Evolutionary conservation across 2,797 vertebrate genomes (phyloP), one percentile per base, ranked within the genome.

Genomic region (Hydrolagus colliei): DNA sequence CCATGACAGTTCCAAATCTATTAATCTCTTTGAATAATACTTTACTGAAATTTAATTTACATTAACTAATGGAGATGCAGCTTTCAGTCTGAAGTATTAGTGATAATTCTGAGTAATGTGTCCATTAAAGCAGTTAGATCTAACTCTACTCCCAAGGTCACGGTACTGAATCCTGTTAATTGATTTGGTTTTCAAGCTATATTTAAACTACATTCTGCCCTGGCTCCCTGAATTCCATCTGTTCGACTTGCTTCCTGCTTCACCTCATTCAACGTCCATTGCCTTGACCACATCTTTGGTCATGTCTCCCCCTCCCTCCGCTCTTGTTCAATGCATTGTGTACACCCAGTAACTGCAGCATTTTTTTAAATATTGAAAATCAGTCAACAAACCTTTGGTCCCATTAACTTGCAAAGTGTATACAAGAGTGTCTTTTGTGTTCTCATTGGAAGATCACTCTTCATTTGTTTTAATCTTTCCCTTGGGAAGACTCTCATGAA

Each of bases 401-500:
- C 98, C 0, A 96, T 97, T 84, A 98, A 93, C 87, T 95, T 98
- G 94, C 96, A 99, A 27, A 99, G 93, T 0, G 96, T 97, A 89
- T 99, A 96, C 86, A 99, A 90, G 67, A 99, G 92, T 0, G 98
- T 99, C 91, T 99, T 99, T 73, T 99, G 87, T 2, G 98, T 99
- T 89, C 98, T 92, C 91, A 98, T 96, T 1, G 98, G 97, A 80
- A 98, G 94, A 32, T 99, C 98, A 20, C 95, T 97, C 92, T 98
- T 99, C 27, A 97, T 96, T 84, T 98, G 97, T 89, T 98, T 98
- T 52, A 98, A 93, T 87, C 98, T 98, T 89, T 99, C 98, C 92
- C 97, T 98, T 86, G 98, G 98, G 88, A 98, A 98, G 87, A 98
- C 95, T 89, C 97, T 98, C 97, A 99, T 97, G 90, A 99, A 98